Percentiles rank a stretch among this genome's conserved stretches.
Evolutionary conservation across 2,888 invertebrate species (phyloP).

Genomic region (Microdon myrmicae): DNA sequence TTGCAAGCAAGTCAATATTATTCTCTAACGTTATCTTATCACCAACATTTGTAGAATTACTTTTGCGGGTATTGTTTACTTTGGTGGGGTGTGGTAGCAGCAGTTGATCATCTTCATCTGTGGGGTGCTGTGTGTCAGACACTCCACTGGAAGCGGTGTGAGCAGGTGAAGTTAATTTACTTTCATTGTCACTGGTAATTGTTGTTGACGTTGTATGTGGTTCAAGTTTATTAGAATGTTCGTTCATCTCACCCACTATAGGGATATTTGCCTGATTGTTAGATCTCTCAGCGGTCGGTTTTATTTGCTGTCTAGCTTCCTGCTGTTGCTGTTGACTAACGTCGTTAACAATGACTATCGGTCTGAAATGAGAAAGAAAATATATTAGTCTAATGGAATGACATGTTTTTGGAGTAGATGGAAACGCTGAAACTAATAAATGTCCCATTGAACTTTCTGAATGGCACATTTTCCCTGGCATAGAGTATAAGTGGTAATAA

Average conservation of each 20-base stretch:
- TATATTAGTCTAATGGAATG: neutral
- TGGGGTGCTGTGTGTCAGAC: conserved; percentile 19
- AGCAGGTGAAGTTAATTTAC: conserved; percentile 10
- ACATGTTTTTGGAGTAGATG: no score
- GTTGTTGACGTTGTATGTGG: conserved; percentile 9
- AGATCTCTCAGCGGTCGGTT: conserved; percentile 17
- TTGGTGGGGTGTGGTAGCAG: conserved; percentile 14
- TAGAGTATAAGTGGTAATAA: no score
- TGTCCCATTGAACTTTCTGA: no score
- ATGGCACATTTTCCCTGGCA: no score
- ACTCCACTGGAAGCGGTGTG: conserved; percentile 4
- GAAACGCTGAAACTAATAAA: no score
- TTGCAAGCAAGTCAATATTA: conserved; percentile 27
- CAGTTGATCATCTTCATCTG: conserved; percentile 18
- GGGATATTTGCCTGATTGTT: conserved; percentile 28
- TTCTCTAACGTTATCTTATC: conserved; percentile 41
- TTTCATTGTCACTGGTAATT: conserved; percentile 18
- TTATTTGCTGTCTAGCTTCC: conserved; percentile 20
- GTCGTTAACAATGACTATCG: conserved; percentile 63
- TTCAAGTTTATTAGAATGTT: conserved; percentile 20
- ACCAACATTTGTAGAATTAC: conserved; percentile 25
- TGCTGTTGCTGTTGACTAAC: conserved; percentile 55
- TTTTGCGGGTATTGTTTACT: conserved; percentile 7
- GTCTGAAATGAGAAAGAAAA: conserved; percentile 53
- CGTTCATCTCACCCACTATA: conserved; percentile 9